These are phyloP conservation scores for Protonemura montana DNA, from an alignment of 2,888 invertebrate species.

Conservation along the genomic window DNA sequence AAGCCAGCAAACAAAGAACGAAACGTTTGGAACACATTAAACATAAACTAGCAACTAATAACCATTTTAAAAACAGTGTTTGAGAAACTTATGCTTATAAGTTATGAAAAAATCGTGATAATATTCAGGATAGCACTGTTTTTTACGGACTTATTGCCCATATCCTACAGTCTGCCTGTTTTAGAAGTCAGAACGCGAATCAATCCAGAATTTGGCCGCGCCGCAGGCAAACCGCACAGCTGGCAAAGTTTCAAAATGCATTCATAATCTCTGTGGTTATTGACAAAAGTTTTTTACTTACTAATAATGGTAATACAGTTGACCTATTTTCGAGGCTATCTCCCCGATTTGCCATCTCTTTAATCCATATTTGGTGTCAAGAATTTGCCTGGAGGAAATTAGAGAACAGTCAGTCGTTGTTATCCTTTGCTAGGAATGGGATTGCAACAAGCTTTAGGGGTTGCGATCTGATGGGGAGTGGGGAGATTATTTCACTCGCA, in stretches of 20 bases:
- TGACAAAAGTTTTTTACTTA: slow-evolving; percentile 63
- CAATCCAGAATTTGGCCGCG: background rate
- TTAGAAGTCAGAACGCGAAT: background rate
- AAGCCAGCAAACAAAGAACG: too few relatives aligned
- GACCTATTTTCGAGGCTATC: slow-evolving; percentile 97
- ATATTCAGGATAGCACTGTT: too few relatives aligned
- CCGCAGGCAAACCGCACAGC: background rate
- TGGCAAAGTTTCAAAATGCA: slow-evolving; percentile 2
- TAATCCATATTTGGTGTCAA: slow-evolving; percentile 92
- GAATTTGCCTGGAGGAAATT: slow-evolving; percentile 66
- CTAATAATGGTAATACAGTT: slow-evolving; percentile 98
- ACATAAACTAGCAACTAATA: too few relatives aligned
- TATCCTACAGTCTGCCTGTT: too few relatives aligned
- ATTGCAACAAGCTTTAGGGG: background rate
- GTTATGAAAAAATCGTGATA: too few relatives aligned
- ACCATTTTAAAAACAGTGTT: too few relatives aligned
- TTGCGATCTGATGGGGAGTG: background rate
- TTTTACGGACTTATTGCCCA: too few relatives aligned
- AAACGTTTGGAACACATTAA: too few relatives aligned
- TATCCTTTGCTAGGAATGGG: background rate
- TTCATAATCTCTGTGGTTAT: background rate
- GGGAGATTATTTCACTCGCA: background rate
- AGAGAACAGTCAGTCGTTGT: background rate
- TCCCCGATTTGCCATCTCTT: slow-evolving; percentile 99
- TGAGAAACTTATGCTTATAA: too few relatives aligned